phyloP scores from a whole-genome alignment of 2,797 vertebrate species.

The Lindbergichthys nudifrons region DNA sequence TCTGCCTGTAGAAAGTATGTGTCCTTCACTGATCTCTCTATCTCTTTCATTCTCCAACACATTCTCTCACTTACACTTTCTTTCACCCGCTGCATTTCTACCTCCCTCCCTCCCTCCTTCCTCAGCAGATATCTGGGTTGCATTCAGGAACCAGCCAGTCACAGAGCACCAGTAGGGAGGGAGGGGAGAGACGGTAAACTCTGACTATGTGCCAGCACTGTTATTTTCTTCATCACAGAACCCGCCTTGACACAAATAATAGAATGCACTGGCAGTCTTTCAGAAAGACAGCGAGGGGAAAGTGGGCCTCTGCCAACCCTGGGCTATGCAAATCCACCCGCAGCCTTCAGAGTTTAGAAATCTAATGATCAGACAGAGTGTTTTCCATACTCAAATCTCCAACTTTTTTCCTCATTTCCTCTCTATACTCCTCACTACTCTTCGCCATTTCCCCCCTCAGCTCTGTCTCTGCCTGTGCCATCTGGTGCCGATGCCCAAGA shows the following conservation, averaged over 20 bases:
- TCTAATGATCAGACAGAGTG: conserved; percentile 77
- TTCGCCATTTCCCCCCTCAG: conserved; percentile 33
- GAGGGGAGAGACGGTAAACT: conserved; percentile 54
- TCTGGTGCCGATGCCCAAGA: conserved; percentile 75
- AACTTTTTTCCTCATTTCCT: conserved; percentile 60
- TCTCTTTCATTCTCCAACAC: conserved; percentile 30
- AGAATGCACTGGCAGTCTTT: conserved; percentile 80
- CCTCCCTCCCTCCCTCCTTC: conserved; percentile 21
- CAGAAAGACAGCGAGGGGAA: conserved; percentile 74
- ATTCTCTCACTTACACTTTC: conserved; percentile 22
- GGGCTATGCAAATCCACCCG: conserved; percentile 83
- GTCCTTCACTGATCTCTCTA: conserved; percentile 39
- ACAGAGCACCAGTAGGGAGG: conserved; percentile 45
- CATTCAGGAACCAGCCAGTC: conserved; percentile 61
- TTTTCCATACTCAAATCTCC: conserved; percentile 64
- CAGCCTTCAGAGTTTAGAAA: conserved; percentile 77
- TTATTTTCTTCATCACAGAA: conserved; percentile 81
- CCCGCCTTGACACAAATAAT: conserved; percentile 82
- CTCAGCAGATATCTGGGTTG: conserved; percentile 65
- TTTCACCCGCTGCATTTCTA: conserved; percentile 24
- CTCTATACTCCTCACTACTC: conserved; percentile 40
- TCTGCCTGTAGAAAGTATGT: conserved; percentile 27
- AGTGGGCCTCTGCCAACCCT: conserved; percentile 83
- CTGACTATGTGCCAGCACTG: conserved; percentile 70
- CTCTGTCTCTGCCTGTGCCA: conserved; percentile 68